Percentiles rank a stretch among this genome's conserved stretches.
Evolutionary conservation across 2,797 vertebrate genomes (phyloP).

Genomic region (Fistularia tabacaria): DNA sequence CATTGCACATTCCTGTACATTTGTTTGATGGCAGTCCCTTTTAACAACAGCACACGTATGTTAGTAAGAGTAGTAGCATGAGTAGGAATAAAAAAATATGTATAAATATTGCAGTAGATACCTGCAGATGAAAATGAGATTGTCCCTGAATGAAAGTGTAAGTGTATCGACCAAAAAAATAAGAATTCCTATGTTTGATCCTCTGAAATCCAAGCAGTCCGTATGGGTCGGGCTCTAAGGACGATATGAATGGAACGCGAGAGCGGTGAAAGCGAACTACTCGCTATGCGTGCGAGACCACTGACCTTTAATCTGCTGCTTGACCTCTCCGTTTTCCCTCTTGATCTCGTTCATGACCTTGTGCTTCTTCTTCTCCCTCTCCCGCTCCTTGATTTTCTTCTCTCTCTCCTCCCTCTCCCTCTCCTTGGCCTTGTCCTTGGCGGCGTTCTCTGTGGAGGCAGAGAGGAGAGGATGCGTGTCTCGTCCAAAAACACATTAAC

Average conservation of each 20-base stretch:
- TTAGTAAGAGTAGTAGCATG: too few relatives aligned
- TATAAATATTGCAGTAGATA: too few relatives aligned
- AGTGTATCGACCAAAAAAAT: too few relatives aligned
- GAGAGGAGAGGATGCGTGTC: slow-evolving; percentile 9
- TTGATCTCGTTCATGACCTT: slow-evolving; percentile 91
- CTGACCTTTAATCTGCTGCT: slow-evolving; percentile 88
- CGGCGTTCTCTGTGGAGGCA: slow-evolving; percentile 80
- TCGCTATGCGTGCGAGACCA: slow-evolving; percentile 22
- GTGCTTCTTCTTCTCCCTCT: slow-evolving; percentile 90
- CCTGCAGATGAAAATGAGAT: too few relatives aligned
- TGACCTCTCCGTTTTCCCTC: slow-evolving; percentile 94
- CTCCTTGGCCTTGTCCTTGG: slow-evolving; percentile 83
- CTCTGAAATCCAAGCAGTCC: too few relatives aligned
- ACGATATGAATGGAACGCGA: background rate
- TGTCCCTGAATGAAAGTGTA: too few relatives aligned
- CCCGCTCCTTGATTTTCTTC: slow-evolving; percentile 81
- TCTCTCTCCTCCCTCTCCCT: slow-evolving; percentile 84
- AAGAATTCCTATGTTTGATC: too few relatives aligned
- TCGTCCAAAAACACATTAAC: slow-evolving; percentile 14
- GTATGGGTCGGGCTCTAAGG: too few relatives aligned
- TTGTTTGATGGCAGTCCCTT: too few relatives aligned
- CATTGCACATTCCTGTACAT: too few relatives aligned
- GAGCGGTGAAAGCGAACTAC: background rate
- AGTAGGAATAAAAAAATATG: too few relatives aligned
- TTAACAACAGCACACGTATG: too few relatives aligned